Evolutionary conservation across 2,113 vertebrate species (phyloP).

Genomic region (Edolisoma coerulescens): DNA sequence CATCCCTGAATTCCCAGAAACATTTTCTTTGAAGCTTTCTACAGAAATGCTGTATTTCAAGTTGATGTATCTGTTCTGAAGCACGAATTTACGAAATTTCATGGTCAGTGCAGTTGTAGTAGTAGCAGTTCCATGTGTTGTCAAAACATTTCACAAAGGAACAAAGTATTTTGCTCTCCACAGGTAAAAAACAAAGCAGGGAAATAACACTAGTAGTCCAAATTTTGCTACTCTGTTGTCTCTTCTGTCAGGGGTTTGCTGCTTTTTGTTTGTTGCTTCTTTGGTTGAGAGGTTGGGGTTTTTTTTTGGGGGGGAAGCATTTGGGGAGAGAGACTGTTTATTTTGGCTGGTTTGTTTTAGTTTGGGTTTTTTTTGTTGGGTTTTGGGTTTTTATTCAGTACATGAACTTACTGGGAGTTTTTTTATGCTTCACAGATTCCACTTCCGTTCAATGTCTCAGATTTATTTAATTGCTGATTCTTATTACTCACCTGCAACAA

Average conservation of each 20-base stretch:
- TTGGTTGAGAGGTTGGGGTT: background rate
- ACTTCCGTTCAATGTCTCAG: background rate
- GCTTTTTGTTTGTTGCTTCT: background rate
- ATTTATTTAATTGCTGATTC: background rate
- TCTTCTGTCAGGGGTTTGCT: background rate
- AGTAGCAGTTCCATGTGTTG: background rate
- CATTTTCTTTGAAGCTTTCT: background rate
- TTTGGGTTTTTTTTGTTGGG: background rate
- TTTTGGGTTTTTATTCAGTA: background rate
- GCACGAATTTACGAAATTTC: background rate
- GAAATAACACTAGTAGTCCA: background rate
- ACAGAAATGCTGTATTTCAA: background rate
- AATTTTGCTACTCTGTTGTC: background rate
- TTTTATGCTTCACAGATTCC: background rate
- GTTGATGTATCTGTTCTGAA: background rate
- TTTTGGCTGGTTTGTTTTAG: background rate
- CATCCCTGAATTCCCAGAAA: background rate
- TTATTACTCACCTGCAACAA: background rate
- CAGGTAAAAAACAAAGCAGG: background rate
- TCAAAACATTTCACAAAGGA: background rate
- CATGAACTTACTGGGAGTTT: background rate
- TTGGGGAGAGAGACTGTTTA: background rate
- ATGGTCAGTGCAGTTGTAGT: background rate
- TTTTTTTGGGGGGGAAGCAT: accelerated
- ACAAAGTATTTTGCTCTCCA: background rate